Evolutionary conservation across 2,797 vertebrate species (phyloP).

Genomic region (Melanotaenia boesemani): DNA sequence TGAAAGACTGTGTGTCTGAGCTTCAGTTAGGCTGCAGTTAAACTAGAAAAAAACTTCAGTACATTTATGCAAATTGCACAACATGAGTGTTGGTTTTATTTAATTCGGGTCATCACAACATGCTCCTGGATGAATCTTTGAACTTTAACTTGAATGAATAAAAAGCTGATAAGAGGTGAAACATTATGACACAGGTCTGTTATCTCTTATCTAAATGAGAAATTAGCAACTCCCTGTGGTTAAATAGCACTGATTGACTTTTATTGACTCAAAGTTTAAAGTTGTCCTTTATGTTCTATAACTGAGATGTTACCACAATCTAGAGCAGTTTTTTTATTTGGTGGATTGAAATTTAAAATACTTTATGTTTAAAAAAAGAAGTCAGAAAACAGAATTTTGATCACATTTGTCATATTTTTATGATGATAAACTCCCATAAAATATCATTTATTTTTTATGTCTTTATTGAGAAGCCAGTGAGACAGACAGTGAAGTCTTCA

Average conservation of each 20-base stretch:
- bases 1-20: neutral
- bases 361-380: neutral
- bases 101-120: neutral
- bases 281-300: no score
- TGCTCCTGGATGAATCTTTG: slow-evolving; percentile 8
- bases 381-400: neutral
- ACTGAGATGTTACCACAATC: no score
- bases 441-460: slow-evolving; percentile 7
- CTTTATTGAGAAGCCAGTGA: no score
- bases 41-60: neutral
- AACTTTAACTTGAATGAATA: neutral
- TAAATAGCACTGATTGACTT: neutral
- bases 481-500: no score
- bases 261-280: neutral
- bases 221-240: neutral
- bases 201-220: slow-evolving; percentile 16
- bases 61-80: neutral
- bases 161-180: neutral
- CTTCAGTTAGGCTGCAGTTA: neutral
- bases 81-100: neutral
- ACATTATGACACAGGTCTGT: neutral
- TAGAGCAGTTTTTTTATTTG: no score
- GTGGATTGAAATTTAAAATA: neutral
- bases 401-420: neutral
- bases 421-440: neutral